Evolutionary conservation across 2,888 invertebrate species (phyloP), one percentile per base, ranked within the genome.

Genomic region (Apocheima hispidaria): DNA sequence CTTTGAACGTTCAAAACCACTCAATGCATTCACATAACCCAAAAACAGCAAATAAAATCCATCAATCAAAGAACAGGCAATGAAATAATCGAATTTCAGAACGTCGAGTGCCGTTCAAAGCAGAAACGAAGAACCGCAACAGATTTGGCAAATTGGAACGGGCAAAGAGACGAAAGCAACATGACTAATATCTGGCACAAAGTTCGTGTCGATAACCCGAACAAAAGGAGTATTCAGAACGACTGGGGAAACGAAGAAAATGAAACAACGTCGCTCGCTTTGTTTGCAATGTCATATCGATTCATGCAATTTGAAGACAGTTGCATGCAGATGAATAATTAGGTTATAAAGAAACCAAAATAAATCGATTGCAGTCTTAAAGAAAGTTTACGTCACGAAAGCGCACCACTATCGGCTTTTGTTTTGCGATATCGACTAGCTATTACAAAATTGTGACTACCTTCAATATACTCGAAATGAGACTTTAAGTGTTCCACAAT

Each of bases 51-150:
- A 82, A 84, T 79, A 77, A 82, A 84, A 86, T 82, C 81, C 88
- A 88, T 90, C 91, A 91, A 92, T 92, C 92, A 90, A 88, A 92
- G 90, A 86, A 87, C 84, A 80, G 84, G 84, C 82, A 85, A 87
- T 85, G 87, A 83, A 85, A 88, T 90, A 90, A 90, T 90, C 89
- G 86, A 87, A 90, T 90, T 87, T 82, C 81, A 83, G 83, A 88
- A 86, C 86, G 85, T 81, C 82, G 87, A 87, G 86, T 81, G 85
- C 85, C 83, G 87, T 83, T 86, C 90, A 90, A 91, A 91, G 88
- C 82, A 83, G 80, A 79, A 84, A 85, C 84, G 85, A 84, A 85
- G 85, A 84, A 90, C 88, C 87, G 82, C 88, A 89, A 87, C 88
- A 87, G 86, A 88, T 84, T 80, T 84, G 74, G 71, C 76, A 80